Conservation (phyloP, 2,888 invertebrate species). For the Cephus spinipes region DNA sequence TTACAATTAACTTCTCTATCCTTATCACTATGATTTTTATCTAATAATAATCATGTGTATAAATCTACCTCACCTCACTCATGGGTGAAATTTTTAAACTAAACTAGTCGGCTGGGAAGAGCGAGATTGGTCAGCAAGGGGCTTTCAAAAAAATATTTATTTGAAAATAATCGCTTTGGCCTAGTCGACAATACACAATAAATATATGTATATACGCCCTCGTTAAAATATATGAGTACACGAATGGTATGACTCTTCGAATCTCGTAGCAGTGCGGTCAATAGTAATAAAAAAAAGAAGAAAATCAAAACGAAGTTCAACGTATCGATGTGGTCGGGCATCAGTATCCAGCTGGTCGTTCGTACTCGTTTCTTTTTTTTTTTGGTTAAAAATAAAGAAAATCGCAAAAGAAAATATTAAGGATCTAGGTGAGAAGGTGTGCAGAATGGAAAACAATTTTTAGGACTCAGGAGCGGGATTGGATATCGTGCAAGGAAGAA, state of each 20-base stretch:
- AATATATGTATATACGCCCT: slow-evolving; percentile 1
- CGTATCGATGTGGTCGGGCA: slow-evolving; percentile 22
- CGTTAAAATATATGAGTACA: not conserved
- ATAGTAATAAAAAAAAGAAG: not conserved
- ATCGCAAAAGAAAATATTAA: not conserved
- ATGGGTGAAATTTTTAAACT: not conserved
- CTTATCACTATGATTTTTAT: not conserved
- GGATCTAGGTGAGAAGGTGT: not conserved
- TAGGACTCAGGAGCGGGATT: not conserved
- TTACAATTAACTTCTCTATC: not conserved
- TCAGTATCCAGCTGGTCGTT: slow-evolving; percentile 33
- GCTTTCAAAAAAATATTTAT: slow-evolving; percentile 37
- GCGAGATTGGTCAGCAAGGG: not conserved
- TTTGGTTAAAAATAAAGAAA: slow-evolving; percentile 8
- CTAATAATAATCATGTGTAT: not conserved
- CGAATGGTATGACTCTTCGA: slow-evolving; percentile 1
- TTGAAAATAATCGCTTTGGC: slow-evolving; percentile 40
- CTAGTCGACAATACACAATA: slow-evolving; percentile 29
- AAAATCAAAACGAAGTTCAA: slow-evolving; percentile 5
- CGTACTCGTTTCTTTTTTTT: slow-evolving; percentile 18
- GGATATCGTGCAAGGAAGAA: not conserved
- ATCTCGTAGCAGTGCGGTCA: slow-evolving; percentile 23
- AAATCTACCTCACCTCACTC: not conserved
- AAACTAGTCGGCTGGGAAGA: not conserved
- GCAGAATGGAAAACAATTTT: not conserved